A percentile compares a stretch with the other conserved stretches of the same genome.
phyloP scores from a whole-genome alignment of 2,888 invertebrate genomes.

The Sabellastarte sp. region DNA sequence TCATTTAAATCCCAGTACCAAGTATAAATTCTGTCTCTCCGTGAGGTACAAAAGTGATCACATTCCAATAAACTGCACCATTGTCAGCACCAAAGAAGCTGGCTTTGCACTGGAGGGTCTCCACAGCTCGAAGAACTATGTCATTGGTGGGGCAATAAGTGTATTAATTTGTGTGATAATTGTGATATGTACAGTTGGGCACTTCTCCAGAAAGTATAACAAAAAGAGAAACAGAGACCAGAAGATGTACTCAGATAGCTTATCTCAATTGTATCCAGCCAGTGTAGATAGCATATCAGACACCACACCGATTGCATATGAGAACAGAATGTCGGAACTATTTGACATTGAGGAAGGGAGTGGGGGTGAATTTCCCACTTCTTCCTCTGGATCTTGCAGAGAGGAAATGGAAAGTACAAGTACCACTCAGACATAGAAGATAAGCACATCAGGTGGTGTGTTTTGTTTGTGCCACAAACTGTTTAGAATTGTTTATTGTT shows the following conservation, averaged over 20 bases:
- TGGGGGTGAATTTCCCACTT: slow-evolving; percentile 86
- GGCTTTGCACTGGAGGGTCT: neutral
- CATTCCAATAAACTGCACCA: neutral
- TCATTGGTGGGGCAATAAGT: neutral
- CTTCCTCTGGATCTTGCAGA: no score
- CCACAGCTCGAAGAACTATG: neutral
- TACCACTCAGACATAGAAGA: no score
- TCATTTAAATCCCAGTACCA: neutral
- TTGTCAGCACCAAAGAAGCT: neutral
- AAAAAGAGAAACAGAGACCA: slow-evolving; percentile 6
- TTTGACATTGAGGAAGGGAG: slow-evolving; percentile 21
- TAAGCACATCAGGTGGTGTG: no score
- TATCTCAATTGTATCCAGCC: slow-evolving; percentile 19
- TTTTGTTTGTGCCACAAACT: no score
- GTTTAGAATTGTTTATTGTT: no score
- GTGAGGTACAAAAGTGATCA: neutral
- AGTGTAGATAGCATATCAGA: slow-evolving; percentile 18
- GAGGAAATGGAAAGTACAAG: no score
- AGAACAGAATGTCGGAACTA: slow-evolving; percentile 18
- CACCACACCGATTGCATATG: slow-evolving; percentile 21
- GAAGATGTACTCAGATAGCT: slow-evolving; percentile 19
- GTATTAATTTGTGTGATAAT: neutral
- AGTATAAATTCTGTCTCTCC: neutral
- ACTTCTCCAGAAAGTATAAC: neutral
- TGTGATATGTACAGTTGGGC: neutral